Conservation (phyloP, 2,888 invertebrate species). For the Drosophila tanythrix region DNA sequence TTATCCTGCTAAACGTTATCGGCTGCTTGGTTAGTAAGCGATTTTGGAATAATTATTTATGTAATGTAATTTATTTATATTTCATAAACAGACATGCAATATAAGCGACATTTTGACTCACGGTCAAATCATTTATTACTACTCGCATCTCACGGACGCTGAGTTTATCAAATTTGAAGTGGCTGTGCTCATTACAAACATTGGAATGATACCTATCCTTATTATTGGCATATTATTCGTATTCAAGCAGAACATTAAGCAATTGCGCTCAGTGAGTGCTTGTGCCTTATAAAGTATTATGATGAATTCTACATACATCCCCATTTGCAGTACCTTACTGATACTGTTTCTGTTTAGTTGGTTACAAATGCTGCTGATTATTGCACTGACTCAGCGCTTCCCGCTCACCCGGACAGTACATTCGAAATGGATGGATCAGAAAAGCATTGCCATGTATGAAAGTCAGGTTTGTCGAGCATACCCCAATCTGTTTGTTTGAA, state of each 20-base stretch:
- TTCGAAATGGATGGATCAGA: slow-evolving; percentile 13
- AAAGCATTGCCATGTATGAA: slow-evolving; percentile 29
- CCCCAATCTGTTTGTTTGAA: rapidly evolving
- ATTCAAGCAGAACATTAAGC: slow-evolving; percentile 2
- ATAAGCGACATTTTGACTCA: background rate
- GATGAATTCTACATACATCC: too few species aligned
- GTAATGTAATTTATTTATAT: background rate
- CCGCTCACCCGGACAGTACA: slow-evolving; percentile 27
- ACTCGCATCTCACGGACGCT: slow-evolving; percentile 7
- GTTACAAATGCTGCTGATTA: slow-evolving; percentile 38
- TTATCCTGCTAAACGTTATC: background rate
- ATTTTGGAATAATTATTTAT: background rate
- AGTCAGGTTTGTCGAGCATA: slow-evolving; percentile 17
- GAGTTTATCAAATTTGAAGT: slow-evolving; percentile 21
- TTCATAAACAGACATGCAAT: slow-evolving; percentile 10
- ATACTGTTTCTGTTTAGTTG: slow-evolving; percentile 24
- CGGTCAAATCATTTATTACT: background rate
- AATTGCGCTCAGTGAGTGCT: slow-evolving; percentile 39
- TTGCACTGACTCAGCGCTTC: slow-evolving; percentile 30
- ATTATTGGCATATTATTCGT: slow-evolving; percentile 1
- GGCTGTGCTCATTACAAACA: background rate
- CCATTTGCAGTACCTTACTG: slow-evolving; percentile 27
- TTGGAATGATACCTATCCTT: background rate
- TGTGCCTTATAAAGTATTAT: background rate
- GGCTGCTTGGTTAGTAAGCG: slow-evolving; percentile 26